phyloP scores from a whole-genome alignment of 1,140 invertebrate genomes.

The Ladona fulva region DNA sequence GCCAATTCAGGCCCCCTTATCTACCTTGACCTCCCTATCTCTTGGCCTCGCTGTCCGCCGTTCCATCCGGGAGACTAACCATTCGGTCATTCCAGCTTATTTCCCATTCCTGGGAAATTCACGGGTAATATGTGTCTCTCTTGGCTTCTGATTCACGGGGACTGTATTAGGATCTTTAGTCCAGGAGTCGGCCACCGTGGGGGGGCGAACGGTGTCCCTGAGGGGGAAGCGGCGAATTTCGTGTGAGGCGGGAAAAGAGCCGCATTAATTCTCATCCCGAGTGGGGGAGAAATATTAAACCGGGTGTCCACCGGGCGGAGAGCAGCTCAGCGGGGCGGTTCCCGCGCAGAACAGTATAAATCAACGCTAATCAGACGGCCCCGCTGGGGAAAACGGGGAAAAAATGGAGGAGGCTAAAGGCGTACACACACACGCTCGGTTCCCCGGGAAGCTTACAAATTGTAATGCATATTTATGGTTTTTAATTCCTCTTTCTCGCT shows the following conservation, averaged over 20 bases:
- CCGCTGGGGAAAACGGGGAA: not conserved
- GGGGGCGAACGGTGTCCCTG: not conserved
- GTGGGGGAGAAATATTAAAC: not conserved
- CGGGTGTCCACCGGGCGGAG: not conserved
- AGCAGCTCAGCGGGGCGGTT: not conserved
- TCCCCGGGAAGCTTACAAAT: constrained; percentile 3
- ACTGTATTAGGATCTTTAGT: not conserved
- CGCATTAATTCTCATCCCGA: constrained; percentile 1
- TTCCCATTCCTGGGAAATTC: not conserved
- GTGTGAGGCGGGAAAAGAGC: not conserved
- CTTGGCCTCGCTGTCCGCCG: not conserved
- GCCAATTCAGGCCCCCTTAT: not conserved
- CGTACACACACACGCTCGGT: not conserved
- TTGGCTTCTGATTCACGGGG: not conserved
- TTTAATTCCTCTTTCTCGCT: not conserved
- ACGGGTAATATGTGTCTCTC: not conserved
- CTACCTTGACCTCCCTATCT: not conserved
- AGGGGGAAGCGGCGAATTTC: not conserved
- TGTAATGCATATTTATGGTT: constrained; percentile 10
- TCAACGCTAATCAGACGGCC: not conserved
- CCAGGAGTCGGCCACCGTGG: not conserved
- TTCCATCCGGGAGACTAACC: no score
- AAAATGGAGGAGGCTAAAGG: not conserved
- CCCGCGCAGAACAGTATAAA: not conserved
- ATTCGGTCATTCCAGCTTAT: no score